Evolutionary conservation across 2,113 vertebrate genomes (phyloP).

Genomic region (Electrona antarctica): DNA sequence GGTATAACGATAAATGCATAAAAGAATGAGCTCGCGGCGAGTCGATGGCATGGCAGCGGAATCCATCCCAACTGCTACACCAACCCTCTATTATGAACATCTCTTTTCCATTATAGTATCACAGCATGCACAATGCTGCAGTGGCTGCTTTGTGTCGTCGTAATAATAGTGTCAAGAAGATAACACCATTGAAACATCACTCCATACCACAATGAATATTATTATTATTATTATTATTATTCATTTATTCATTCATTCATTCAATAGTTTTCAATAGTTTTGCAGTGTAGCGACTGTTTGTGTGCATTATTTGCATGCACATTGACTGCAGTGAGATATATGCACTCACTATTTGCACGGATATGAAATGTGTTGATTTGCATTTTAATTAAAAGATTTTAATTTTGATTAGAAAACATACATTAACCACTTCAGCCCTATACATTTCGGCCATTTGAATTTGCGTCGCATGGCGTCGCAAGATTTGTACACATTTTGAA

Average conservation of each 20-base stretch:
- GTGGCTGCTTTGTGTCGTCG: neutral
- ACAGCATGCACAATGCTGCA: neutral
- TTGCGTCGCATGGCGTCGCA: no score
- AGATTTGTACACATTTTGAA: no score
- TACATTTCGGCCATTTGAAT: no score
- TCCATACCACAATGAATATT: neutral
- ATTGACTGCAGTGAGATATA: constrained; percentile 25
- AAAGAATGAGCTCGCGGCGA: constrained; percentile 35
- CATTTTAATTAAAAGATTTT: no score
- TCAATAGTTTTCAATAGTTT: neutral
- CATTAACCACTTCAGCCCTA: no score
- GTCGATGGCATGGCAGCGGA: constrained; percentile 9
- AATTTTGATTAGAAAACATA: neutral
- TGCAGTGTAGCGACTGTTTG: neutral
- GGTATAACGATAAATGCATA: constrained; percentile 28
- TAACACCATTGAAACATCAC: no score
- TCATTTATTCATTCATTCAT: neutral
- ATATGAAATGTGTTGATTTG: constrained; percentile 1
- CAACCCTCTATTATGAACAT: constrained; percentile 15
- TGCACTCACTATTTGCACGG: constrained; percentile 27
- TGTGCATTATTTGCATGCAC: neutral
- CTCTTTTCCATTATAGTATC: constrained; percentile 15
- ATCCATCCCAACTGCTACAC: constrained; percentile 35
- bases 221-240: neutral
- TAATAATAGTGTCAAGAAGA: neutral